phyloP scores from a whole-genome alignment of 2,888 invertebrate species.

The Prosopocoilus inquinatus region DNA sequence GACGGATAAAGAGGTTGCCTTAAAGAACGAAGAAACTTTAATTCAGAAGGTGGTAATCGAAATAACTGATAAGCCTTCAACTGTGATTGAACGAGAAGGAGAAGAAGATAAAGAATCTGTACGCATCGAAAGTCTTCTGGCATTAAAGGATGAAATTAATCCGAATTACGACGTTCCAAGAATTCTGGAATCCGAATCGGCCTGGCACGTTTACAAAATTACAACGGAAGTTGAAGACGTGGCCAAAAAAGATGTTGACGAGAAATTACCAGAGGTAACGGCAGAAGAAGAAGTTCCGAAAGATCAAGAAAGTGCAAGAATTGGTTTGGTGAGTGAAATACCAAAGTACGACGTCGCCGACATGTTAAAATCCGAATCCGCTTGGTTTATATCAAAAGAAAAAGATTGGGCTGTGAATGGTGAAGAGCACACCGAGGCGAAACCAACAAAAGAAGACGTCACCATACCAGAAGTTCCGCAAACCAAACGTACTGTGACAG shows the following conservation, averaged over 20 bases:
- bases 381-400: constrained; percentile 5
- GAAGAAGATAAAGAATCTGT: neutral
- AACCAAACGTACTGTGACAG: neutral
- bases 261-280: neutral
- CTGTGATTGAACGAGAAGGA: neutral
- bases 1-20: neutral
- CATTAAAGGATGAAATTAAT: neutral
- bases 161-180: constrained; percentile 5
- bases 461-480: neutral
- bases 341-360: constrained; percentile 8
- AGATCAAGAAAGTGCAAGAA: neutral
- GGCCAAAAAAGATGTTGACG: neutral
- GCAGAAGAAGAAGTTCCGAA: neutral
- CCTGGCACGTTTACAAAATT: neutral
- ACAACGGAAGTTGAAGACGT: neutral
- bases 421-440: neutral
- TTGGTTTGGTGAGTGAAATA: constrained; percentile 3
- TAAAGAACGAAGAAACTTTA: neutral
- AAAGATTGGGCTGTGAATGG: neutral
- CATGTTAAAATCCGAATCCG: constrained; percentile 6
- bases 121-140: neutral
- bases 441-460: neutral
- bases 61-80: neutral
- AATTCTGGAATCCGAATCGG: neutral
- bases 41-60: neutral